These are phyloP conservation scores for Deilephila elpenor DNA, from an alignment of 2,888 invertebrate species.

Conservation along the genomic window DNA sequence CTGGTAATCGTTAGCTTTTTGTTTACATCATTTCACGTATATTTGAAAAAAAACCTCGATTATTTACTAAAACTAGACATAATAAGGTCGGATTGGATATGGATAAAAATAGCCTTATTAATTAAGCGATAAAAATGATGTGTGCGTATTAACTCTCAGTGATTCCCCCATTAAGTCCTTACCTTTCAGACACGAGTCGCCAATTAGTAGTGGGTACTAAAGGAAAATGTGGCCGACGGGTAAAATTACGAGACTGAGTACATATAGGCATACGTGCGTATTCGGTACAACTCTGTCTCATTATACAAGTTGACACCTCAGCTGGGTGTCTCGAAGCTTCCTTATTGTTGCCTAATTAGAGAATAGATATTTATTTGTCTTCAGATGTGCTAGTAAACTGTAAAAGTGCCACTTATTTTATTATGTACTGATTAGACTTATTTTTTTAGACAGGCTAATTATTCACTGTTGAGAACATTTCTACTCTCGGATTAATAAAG, in stretches of 20 bases:
- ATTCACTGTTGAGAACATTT: neutral
- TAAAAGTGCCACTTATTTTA: too few relatives aligned
- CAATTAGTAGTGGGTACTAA: slow-evolving; percentile 74
- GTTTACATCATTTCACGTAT: slow-evolving; percentile 29
- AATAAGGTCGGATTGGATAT: neutral
- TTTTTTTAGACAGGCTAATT: neutral
- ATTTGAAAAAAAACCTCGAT: neutral
- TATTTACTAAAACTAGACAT: neutral
- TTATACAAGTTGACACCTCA: slow-evolving; percentile 24
- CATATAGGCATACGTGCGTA: slow-evolving; percentile 42
- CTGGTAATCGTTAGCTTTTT: slow-evolving; percentile 14
- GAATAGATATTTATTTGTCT: neutral
- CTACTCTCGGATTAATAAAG: neutral
- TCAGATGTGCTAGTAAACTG: neutral
- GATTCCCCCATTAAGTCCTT: slow-evolving; percentile 59
- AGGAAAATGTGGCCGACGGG: slow-evolving; percentile 69
- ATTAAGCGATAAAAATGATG: slow-evolving; percentile 5
- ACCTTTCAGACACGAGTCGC: slow-evolving; percentile 73
- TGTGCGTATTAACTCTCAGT: slow-evolving; percentile 55
- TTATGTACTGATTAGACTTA: too few relatives aligned
- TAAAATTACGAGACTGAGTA: slow-evolving; percentile 68
- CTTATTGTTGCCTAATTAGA: slow-evolving; percentile 22
- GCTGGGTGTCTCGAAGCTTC: neutral
- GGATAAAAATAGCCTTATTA: neutral
- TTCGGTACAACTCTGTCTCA: neutral